Evolutionary conservation across 2,797 vertebrate genomes (phyloP), one percentile per base, ranked within the genome.

Genomic region (Acrocephalus scirpaceus): DNA sequence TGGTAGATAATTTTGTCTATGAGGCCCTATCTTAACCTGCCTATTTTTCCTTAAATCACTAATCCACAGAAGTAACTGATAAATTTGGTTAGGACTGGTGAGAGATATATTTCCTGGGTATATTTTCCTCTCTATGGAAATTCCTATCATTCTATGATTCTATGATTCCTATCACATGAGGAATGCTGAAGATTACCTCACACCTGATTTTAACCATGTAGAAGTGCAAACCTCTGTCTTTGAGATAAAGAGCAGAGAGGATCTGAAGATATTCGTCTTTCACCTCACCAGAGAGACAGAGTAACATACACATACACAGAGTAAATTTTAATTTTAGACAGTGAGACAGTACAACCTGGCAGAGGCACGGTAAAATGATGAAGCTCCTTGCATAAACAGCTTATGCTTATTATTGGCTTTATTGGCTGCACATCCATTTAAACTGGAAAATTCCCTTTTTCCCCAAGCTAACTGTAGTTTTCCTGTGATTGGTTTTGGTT

Each of bases 371-470:
- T 77, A 45, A 90, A 90, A 81, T 32, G 11, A 25, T 69, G 58
- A 58, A 42, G 40, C 10, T 66, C 20, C 3, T 47, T 86, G 57
- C 34, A 73, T 86, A 83, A 90, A 67, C 22, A 81, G 13, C 14
- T 50, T 56, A 25, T 51, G 42, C 22, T 45, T 76, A 8, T 92
- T 72, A 82, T 7, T 70, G 67, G 30, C 67, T 89, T 92, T 71
- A 82, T 7, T 70, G 71, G 27, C 69, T 89, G 36, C 64, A 42
- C 34, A 79, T 42, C 16, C 40, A 45, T 51, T 82, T 75, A 40
- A 82, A 76, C 27, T 65, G 69, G 66, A 86, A 90, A 92, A 85
- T 60, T 75, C 20, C 42, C n/a, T 75, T 95, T 88, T 92, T 44
- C 27, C 72, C 57, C 16, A 6, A 57, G 36, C n/a, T 92, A 56